Percentiles rank a stretch among this genome's conserved stretches.
Evolutionary conservation across 2,888 invertebrate genomes (phyloP).

Genomic region (Nysson spinosus): DNA sequence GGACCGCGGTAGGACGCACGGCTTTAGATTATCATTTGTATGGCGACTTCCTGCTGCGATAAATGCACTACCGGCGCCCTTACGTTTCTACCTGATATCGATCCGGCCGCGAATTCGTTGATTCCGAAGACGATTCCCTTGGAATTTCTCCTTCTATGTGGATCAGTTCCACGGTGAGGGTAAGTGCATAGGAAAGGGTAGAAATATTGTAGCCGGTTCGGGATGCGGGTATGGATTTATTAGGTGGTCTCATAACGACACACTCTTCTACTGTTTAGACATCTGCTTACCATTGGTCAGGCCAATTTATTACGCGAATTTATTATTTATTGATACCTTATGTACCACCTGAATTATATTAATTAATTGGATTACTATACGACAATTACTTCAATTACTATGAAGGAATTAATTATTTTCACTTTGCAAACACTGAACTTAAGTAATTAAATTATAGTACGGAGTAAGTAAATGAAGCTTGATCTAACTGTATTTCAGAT

Average conservation of each 20-base stretch:
- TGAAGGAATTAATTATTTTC: too few relatives aligned
- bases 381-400: too few relatives aligned
- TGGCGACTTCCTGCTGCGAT: constrained; percentile 62
- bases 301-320: neutral
- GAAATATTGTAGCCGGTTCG: constrained; percentile 20
- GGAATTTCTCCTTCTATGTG: constrained; percentile 21
- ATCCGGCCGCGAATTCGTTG: constrained; percentile 26
- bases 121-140: neutral
- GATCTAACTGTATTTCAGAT: too few relatives aligned
- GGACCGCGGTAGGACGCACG: constrained; percentile 13
- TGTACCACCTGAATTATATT: neutral
- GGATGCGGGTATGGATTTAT: constrained; percentile 47
- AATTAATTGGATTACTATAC: neutral
- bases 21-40: constrained; percentile 58
- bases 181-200: neutral
- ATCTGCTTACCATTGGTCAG: neutral
- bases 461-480: too few relatives aligned
- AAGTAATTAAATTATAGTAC: too few relatives aligned
- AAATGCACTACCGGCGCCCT: constrained; percentile 55
- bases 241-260: neutral
- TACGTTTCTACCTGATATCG: constrained; percentile 35
- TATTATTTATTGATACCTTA: too few relatives aligned
- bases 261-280: neutral
- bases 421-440: too few relatives aligned
- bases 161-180: constrained; percentile 13